Conservation (phyloP, 2,888 invertebrate species). For the Xanthia icteritia region DNA sequence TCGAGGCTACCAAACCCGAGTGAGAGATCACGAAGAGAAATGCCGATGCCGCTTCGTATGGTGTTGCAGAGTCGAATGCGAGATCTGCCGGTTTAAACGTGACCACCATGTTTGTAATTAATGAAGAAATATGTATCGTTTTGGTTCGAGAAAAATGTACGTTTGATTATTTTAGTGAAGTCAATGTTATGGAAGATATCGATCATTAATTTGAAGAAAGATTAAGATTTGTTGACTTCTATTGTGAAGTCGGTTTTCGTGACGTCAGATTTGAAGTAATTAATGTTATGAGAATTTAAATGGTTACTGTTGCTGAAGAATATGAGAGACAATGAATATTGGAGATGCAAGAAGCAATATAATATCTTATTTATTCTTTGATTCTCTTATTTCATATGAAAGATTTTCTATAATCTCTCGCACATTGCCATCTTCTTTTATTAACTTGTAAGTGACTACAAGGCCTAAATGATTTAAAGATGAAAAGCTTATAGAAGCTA, state of each 20-base stretch:
- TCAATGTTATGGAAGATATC: constrained; percentile 17
- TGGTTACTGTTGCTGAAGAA: constrained; percentile 6
- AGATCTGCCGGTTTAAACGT: constrained; percentile 94
- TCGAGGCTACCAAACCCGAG: constrained; percentile 95
- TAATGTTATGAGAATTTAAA: constrained; percentile 1
- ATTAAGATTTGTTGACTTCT: constrained; percentile 5
- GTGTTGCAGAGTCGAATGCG: constrained; percentile 97
- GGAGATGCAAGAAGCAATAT: constrained; percentile 13
- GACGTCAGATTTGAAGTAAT: constrained; percentile 4
- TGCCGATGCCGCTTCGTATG: constrained; percentile 97
- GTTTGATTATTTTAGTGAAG: constrained; percentile 25
- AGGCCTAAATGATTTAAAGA: constrained; percentile 26
- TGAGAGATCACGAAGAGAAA: constrained; percentile 95
- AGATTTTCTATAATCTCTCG: not conserved
- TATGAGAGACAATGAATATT: not conserved
- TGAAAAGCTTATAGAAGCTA: constrained; percentile 63
- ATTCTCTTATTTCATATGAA: not conserved
- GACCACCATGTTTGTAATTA: constrained; percentile 97
- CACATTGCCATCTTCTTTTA: constrained; percentile 2
- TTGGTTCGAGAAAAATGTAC: constrained; percentile 3
- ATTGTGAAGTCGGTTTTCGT: constrained; percentile 17
- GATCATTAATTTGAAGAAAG: constrained; percentile 22
- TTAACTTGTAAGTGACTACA: not conserved
- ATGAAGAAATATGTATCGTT: constrained; percentile 56
- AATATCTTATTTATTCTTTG: constrained; percentile 11